Base-by-base conservation (phyloP, 1,140 invertebrate genomes). In the Drosophila prosaltans region DNA sequence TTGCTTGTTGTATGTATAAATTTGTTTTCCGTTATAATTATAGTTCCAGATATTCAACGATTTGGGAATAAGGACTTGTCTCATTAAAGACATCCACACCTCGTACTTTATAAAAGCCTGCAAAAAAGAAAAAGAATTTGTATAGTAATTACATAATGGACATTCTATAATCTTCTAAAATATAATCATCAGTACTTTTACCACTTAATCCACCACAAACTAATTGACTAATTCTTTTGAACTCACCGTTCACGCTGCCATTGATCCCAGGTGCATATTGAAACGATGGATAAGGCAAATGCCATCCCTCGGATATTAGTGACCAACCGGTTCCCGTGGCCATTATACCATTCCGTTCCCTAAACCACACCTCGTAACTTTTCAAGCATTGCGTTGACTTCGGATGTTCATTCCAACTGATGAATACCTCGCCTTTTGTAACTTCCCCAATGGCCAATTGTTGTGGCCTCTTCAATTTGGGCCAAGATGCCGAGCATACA, bases 351-450 rank as follows among this genome's bases (percentile, higher is more conserved):
- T 55, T 74, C 61, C 80, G 71, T 26, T 83, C 65, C 32, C 68
- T 74, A 41, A 91, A 92, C 82, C 79, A 92, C 16, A 92, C 83
- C 54, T 92, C 90, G 61, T 92, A 92, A 41, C 72, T 92, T 62
- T 78, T 81, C 11, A 91, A 72, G 66, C 91, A 92, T 45, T 91
- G 80, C 7, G 65, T 78, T 39, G 80, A 80, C 2, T 73, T 71
- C 3, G 77, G 28, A 36, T 80, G 72, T 55, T 92, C 91, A 9
- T 58, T 68, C 92, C 92, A 92, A 59, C 74, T 78, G 16, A 92
- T 72, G 40, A 92, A 75, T 7, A 92, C 84, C 69, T 92, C 91
- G 0, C 70, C 66, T 4, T 69, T 26, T 2, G 91, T 91, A 0
- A 92, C 67, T 45, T 67, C 65, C 11, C 63, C 77, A 32, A 91